A percentile compares a stretch with the other conserved stretches of the same genome.
Conservation (phyloP, 2,797 vertebrate genomes). For the Hyperoplus immaculatus region DNA sequence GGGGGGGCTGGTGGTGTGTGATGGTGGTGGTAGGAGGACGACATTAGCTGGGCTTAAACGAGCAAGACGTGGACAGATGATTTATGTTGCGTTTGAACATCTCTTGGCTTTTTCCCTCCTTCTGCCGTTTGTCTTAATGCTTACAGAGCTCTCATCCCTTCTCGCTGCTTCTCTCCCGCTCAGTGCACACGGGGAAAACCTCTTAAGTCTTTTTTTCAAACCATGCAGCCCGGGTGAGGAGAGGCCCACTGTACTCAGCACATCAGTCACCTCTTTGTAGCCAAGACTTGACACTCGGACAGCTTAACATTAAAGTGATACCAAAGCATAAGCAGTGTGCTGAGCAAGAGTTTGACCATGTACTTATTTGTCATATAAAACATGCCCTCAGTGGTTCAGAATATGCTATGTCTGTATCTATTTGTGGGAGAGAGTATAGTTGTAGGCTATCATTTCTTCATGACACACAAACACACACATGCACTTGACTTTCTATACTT, state of each 20-base stretch:
- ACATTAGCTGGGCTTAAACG: constrained; percentile 29
- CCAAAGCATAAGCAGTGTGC: constrained; percentile 28
- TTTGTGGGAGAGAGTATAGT: background rate
- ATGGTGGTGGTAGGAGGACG: constrained; percentile 33
- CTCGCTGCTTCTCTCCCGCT: constrained; percentile 31
- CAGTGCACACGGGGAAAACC: constrained; percentile 47
- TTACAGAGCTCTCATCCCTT: constrained; percentile 54
- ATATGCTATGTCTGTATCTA: background rate
- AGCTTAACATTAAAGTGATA: constrained; percentile 58
- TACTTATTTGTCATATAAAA: constrained; percentile 47
- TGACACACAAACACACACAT: constrained; percentile 31
- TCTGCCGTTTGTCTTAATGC: constrained; percentile 67
- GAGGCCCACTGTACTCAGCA: constrained; percentile 68
- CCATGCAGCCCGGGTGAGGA: constrained; percentile 39
- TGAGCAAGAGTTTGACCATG: constrained; percentile 48
- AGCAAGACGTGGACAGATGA: constrained; percentile 59
- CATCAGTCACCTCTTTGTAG: constrained; percentile 72
- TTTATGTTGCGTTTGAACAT: constrained; percentile 71
- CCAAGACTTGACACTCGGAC: constrained; percentile 62
- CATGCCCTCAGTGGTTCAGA: constrained; percentile 18
- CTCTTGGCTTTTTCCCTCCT: constrained; percentile 61
- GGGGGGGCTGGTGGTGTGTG: background rate
- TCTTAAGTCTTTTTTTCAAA: constrained; percentile 62
- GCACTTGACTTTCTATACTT: background rate
- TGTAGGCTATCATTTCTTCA: constrained; percentile 10